Evolutionary conservation across 2,888 invertebrate species (phyloP).

Genomic region (Masnerella sp.): DNA sequence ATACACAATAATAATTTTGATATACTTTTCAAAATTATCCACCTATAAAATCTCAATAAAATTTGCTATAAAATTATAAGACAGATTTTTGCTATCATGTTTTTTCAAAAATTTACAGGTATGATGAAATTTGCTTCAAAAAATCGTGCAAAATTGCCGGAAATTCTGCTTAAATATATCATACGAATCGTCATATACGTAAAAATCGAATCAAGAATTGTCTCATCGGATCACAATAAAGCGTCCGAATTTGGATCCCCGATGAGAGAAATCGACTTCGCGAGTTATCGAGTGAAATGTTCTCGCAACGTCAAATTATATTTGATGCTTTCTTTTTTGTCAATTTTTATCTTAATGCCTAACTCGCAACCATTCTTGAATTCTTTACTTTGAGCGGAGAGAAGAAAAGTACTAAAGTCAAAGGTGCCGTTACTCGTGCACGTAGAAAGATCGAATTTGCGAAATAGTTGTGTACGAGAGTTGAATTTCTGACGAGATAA

Average conservation of each 20-base stretch:
- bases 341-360: constrained; percentile 50
- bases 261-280: constrained; percentile 9
- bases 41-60: too few relatives aligned
- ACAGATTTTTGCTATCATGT: too few relatives aligned
- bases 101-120: too few relatives aligned
- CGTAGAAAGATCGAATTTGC: constrained; percentile 73
- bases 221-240: too few relatives aligned
- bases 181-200: too few relatives aligned
- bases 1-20: too few relatives aligned
- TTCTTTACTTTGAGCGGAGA: constrained; percentile 48
- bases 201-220: too few relatives aligned
- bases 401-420: constrained; percentile 55
- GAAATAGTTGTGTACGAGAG: constrained; percentile 74
- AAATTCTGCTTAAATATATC: too few relatives aligned
- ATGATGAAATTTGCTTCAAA: too few relatives aligned
- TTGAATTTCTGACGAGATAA: constrained; percentile 75
- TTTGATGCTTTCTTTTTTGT: constrained; percentile 38
- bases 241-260: neutral
- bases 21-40: too few relatives aligned
- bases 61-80: too few relatives aligned
- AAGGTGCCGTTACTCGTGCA: constrained; percentile 60
- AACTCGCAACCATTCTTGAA: constrained; percentile 47
- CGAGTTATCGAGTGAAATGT: constrained; percentile 15
- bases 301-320: constrained; percentile 29
- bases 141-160: too few relatives aligned